These are phyloP conservation scores for Salpingus planirostris DNA, from an alignment of 2,888 invertebrate species.

Conservation along the genomic window DNA sequence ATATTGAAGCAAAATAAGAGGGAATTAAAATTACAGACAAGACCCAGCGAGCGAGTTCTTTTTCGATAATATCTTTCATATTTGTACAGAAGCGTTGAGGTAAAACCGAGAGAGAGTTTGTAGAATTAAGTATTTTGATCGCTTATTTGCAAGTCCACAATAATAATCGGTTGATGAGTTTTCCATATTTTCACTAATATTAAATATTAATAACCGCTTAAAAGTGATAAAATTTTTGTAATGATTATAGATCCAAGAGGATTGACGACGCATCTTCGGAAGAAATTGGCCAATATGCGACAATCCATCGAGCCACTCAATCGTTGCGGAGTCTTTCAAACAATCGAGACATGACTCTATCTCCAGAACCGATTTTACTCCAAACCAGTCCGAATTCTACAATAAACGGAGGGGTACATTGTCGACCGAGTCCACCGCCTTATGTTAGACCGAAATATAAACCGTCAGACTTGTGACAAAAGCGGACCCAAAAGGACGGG, in stretches of 20 bases:
- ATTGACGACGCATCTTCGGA: slow-evolving; percentile 44
- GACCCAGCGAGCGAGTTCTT: slow-evolving; percentile 59
- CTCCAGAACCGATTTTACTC: slow-evolving; percentile 30
- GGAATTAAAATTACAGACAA: slow-evolving; percentile 55
- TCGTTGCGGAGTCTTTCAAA: slow-evolving; percentile 51
- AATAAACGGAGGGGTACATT: slow-evolving; percentile 35
- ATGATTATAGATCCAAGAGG: slow-evolving; percentile 35
- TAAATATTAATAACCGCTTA: too few relatives aligned
- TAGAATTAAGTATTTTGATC: too few relatives aligned
- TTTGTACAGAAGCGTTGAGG: slow-evolving; percentile 67
- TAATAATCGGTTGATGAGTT: too few relatives aligned
- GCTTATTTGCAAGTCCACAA: too few relatives aligned
- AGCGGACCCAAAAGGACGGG: too few relatives aligned
- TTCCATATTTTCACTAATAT: too few relatives aligned
- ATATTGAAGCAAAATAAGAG: too few relatives aligned
- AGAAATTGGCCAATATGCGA: slow-evolving; percentile 56
- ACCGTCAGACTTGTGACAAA: slow-evolving; percentile 50
- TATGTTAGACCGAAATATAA: slow-evolving; percentile 48
- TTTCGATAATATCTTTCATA: slow-evolving; percentile 61
- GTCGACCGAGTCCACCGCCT: slow-evolving; percentile 52
- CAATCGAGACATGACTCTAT: slow-evolving; percentile 28
- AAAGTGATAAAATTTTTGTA: too few relatives aligned
- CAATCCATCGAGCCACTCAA: slow-evolving; percentile 49
- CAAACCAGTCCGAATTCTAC: slow-evolving; percentile 38
- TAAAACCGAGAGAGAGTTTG: too few relatives aligned